Percentiles rank a stretch among this genome's conserved stretches.
phyloP scores from a whole-genome alignment of 2,888 invertebrate genomes.

The Epiblema foenella region DNA sequence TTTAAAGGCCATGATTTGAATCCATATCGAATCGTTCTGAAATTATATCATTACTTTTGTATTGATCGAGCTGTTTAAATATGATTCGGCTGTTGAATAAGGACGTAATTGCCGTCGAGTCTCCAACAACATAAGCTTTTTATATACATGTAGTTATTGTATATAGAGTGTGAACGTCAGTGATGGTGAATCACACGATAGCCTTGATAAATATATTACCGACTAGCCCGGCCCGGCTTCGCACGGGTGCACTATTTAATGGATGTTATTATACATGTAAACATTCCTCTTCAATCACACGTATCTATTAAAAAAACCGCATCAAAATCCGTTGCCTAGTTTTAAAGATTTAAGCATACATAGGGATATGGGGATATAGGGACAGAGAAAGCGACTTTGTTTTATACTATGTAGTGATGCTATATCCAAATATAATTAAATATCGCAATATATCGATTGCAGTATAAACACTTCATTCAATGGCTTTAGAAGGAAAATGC shows the following conservation, averaged over 20 bases:
- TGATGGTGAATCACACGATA: slow-evolving; percentile 16
- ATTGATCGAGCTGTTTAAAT: slow-evolving; percentile 28
- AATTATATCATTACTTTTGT: slow-evolving; percentile 19
- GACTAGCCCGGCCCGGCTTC: too few species aligned
- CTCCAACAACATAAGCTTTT: neutral
- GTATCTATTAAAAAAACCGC: too few species aligned
- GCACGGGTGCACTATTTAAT: too few species aligned
- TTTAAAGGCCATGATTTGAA: slow-evolving; percentile 31
- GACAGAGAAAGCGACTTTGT: too few species aligned
- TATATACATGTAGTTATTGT: neutral
- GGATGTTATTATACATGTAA: too few species aligned
- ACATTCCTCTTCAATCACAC: too few species aligned
- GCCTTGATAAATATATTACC: slow-evolving; percentile 28
- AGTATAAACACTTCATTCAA: neutral
- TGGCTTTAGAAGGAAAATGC: neutral
- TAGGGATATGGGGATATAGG: too few species aligned
- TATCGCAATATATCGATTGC: neutral
- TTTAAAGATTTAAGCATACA: too few species aligned
- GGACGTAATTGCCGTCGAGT: neutral
- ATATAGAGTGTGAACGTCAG: slow-evolving; percentile 14
- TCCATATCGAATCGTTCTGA: slow-evolving; percentile 31
- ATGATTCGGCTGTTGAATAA: neutral
- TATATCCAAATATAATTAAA: slow-evolving; percentile 9
- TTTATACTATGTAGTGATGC: too few species aligned
- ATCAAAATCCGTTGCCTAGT: too few species aligned